Conservation (phyloP, 2,888 invertebrate species). For the Drosophila borealis region DNA sequence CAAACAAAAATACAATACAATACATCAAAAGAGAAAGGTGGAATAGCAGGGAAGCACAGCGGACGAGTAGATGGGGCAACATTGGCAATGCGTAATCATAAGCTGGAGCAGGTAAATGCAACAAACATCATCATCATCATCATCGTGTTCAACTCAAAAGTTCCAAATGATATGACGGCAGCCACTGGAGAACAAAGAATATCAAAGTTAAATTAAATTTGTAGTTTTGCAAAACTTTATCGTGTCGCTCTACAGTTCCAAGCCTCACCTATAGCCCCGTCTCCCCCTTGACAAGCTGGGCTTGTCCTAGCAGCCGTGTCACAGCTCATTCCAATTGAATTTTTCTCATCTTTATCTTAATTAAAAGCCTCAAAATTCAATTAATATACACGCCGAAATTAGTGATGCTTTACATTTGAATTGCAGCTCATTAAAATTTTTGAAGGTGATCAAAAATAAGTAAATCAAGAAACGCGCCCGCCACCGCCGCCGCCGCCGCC, state of each 20-base stretch:
- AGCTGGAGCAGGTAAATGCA: conserved; percentile 39
- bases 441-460: conserved; percentile 43
- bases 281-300: background rate
- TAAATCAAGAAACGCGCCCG: conserved; percentile 5
- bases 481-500: background rate
- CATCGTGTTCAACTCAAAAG: conserved; percentile 35
- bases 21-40: conserved; percentile 38
- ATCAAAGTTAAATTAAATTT: conserved; percentile 85
- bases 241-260: conserved; percentile 43
- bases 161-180: conserved; percentile 59
- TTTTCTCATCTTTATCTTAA: conserved; percentile 51
- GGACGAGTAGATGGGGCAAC: background rate
- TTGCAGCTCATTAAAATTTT: conserved; percentile 73
- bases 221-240: conserved; percentile 84
- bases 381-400: conserved; percentile 50
- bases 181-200: conserved; percentile 74
- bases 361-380: conserved; percentile 68
- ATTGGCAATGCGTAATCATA: conserved; percentile 39
- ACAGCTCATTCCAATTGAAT: conserved; percentile 47
- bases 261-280: conserved; percentile 33
- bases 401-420: conserved; percentile 54
- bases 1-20: conserved; percentile 19
- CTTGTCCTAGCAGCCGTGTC: background rate
- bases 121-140: conserved; percentile 33
- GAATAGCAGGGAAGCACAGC: background rate